Conservation (phyloP, 2,113 vertebrate species). For the Nycticorax nycticorax region DNA sequence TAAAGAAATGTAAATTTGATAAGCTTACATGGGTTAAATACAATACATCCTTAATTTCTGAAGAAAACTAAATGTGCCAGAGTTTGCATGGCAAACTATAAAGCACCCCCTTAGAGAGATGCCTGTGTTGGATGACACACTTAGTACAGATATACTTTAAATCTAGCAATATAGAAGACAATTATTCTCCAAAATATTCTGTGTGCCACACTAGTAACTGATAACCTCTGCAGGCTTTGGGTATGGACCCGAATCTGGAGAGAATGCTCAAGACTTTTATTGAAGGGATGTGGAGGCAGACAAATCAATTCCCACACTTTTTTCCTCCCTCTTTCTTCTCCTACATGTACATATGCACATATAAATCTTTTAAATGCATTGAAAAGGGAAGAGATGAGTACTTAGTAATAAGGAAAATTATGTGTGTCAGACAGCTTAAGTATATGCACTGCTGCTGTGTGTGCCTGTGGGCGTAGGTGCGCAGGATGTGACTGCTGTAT, state of each 20-base stretch:
- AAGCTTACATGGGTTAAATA: background rate
- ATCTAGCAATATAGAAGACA: background rate
- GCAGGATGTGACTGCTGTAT: conserved; percentile 63
- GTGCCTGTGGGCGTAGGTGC: background rate
- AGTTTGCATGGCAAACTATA: background rate
- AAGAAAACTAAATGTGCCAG: background rate
- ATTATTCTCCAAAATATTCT: background rate
- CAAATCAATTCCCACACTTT: background rate
- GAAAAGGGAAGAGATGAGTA: conserved; percentile 23
- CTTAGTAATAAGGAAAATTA: conserved; percentile 50
- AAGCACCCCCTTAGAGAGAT: background rate
- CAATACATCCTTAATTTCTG: background rate
- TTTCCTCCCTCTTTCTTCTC: background rate
- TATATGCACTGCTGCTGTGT: conserved; percentile 30
- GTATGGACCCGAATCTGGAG: background rate
- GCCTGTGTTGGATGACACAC: background rate
- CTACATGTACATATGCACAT: background rate
- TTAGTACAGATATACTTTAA: background rate
- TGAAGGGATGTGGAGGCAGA: background rate
- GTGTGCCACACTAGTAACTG: background rate
- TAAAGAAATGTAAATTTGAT: background rate
- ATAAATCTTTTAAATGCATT: background rate
- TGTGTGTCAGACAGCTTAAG: conserved; percentile 60
- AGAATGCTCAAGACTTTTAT: background rate
- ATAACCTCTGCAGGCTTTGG: background rate